Base-by-base conservation (phyloP, 2,797 vertebrate genomes). In the Gambelia wislizenii region DNA sequence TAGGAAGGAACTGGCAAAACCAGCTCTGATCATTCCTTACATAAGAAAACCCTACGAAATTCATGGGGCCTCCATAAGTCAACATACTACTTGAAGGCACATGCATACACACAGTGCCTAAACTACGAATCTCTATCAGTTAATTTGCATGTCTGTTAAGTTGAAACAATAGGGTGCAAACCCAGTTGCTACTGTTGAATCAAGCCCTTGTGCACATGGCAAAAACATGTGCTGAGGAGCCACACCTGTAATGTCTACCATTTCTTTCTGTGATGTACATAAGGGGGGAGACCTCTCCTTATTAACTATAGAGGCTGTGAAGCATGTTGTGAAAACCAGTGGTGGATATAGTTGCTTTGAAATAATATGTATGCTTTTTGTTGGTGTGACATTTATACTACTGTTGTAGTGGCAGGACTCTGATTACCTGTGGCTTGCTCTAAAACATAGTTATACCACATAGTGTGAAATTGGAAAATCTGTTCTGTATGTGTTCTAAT, bases 401-500 rank as follows among this genome's bases (percentile, higher is more conserved):
- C 30, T 79, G 85, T 93, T 92, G 56, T 75, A 39, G 42, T 75
- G 92, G 89, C 74, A 88, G 90, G 81, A 89, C 79, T 92, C 89
- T 93, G 92, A 90, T 96, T 94, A 97, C 95, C 95, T 97, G 91
- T 93, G 94, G 91, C 94, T 95, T 94, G 25, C 90, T 94, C 91
- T 91, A 90, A 86, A 93, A 93, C 92, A 92, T 92, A 92, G 94
- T 95, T 95, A 56, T 93, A 69, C 88, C 88, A 92, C 94, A 49
- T 91, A 84, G 97, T 98, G 97, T 97, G 98, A 98, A 98, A 98
- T 97, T 97, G 97, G 98, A 97, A 98, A 98, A 98, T 98, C 98
- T 98, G 98, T 97, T 98, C 97, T 97, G 93, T 96, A 95, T 97
- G 97, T 98, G 98, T 98, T 98, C 97, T 98, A 99, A 98, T 98